These are phyloP conservation scores for Meles meles DNA, from an alignment of 2,113 vertebrate species.

Conservation along the genomic window DNA sequence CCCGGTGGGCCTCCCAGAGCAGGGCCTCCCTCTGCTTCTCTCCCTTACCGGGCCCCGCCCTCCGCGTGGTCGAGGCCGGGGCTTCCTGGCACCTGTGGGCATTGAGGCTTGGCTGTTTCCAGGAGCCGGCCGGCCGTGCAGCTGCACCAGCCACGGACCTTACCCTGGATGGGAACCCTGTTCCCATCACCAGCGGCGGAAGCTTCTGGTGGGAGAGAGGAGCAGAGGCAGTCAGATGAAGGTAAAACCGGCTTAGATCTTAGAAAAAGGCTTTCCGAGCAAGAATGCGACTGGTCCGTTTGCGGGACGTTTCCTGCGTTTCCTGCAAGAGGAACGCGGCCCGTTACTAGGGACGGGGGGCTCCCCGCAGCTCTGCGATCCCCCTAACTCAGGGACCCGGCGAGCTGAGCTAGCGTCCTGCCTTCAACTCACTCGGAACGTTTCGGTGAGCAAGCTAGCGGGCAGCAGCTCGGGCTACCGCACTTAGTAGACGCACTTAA, in stretches of 20 bases:
- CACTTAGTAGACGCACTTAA: background rate
- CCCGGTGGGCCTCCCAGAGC: background rate
- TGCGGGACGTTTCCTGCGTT: background rate
- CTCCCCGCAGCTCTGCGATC: background rate
- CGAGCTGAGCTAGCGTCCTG: too few relatives aligned
- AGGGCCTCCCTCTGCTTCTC: background rate
- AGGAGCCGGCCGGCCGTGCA: conserved; percentile 18
- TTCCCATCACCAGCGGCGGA: background rate
- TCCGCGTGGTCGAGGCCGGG: background rate
- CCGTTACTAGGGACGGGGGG: background rate
- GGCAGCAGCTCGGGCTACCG: rapidly evolving
- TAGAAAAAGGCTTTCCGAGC: background rate
- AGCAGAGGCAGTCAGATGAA: background rate
- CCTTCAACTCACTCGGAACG: background rate
- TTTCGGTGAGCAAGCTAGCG: background rate
- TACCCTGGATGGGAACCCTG: background rate
- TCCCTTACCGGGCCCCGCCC: background rate
- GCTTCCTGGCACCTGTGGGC: conserved; percentile 8
- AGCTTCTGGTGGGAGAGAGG: conserved; percentile 33
- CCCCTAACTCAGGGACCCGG: background rate
- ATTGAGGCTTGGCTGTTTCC: conserved; percentile 1
- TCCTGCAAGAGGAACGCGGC: background rate
- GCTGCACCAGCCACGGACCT: conserved; percentile 14
- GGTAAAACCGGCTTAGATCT: background rate
- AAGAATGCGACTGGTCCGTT: background rate